Evolutionary conservation across 2,888 invertebrate genomes (phyloP).

Genomic region (Asteroscopus sphinx): DNA sequence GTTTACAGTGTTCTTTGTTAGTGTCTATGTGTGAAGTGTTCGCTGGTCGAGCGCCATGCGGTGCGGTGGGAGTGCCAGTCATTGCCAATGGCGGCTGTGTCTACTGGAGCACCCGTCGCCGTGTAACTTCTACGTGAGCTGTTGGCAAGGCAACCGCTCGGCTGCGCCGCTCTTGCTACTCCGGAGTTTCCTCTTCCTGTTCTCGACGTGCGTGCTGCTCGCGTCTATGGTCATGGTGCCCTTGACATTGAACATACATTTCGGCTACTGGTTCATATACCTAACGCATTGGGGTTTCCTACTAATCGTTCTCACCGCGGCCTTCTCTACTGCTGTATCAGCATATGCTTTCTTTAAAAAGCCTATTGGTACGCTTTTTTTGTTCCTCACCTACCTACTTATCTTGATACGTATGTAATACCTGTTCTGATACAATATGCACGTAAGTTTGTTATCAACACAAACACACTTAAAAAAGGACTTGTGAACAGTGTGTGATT

Average conservation of each 20-base stretch:
- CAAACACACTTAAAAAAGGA: not conserved
- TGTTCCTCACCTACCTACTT: slow-evolving; percentile 34
- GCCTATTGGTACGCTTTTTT: slow-evolving; percentile 72
- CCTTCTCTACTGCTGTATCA: slow-evolving; percentile 73
- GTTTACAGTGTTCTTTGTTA: slow-evolving; percentile 34
- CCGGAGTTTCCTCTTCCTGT: slow-evolving; percentile 72
- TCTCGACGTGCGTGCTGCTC: slow-evolving; percentile 68
- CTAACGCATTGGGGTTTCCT: slow-evolving; percentile 84
- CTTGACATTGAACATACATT: slow-evolving; percentile 63
- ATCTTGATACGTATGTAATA: slow-evolving; percentile 6
- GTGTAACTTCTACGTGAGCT: slow-evolving; percentile 78
- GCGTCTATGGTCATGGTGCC: slow-evolving; percentile 63
- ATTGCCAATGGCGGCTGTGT: slow-evolving; percentile 72
- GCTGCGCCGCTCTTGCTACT: slow-evolving; percentile 69
- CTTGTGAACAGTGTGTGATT: slow-evolving; percentile 3
- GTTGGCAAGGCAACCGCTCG: slow-evolving; percentile 75
- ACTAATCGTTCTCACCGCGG: slow-evolving; percentile 70
- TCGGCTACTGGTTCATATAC: slow-evolving; percentile 84
- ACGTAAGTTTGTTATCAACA: slow-evolving; percentile 36
- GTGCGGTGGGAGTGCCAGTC: slow-evolving; percentile 59
- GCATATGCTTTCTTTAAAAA: slow-evolving; percentile 70
- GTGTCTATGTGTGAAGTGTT: slow-evolving; percentile 27
- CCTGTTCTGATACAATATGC: slow-evolving; percentile 27
- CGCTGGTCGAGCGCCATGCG: slow-evolving; percentile 58
- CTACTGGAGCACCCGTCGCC: slow-evolving; percentile 71